Base-by-base conservation (phyloP, 1,140 invertebrate genomes). In the Ceratoteleas bidentatus region DNA sequence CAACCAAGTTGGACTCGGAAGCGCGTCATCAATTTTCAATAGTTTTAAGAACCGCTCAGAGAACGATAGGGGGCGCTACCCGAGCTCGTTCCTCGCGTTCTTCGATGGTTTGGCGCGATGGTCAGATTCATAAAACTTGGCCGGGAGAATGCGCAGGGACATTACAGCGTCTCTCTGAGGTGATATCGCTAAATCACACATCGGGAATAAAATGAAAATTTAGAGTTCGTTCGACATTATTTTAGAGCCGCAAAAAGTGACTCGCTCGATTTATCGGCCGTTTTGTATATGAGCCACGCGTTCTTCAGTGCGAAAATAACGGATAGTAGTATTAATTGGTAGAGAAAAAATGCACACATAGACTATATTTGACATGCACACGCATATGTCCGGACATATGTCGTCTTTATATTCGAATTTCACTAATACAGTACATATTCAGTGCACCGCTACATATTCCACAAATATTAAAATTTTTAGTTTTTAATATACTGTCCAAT, bases 1-100 rank as follows among this genome's bases (percentile, higher is more conserved):
- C 36, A 38, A n/a, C n/a, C 50, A 52, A 69, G 56, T 58, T 58
- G 16, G 52, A 69, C 32, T 52, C n/a, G 11, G 24, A 38, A 11
- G 36, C 36, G 34, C 50, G 58, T 73, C 58, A 64, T 73, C 69
- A 73, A 64, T 73, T 73, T 73, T 64, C 58, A 45, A 74, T 65
- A 49, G 60, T 49, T 74, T 64, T 74, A 52, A 57, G 24, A 24
- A 24, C 45, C 38, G 68, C 57, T 53, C 0, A n/a, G 16, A 24
- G 24, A 24, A 24, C 24, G 24, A 24, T 24, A 24, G 24, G 24
- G 24, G 24, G 24, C 24, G 24, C 24, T 24, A 24, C 24, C 24
- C 24, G 24, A 24, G 4, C 24, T 4, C 24, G 24, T 24, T 24
- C 24, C 24, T 24, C 24, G 24, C 24, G 24, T 24, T 24, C 24